Base-by-base conservation (phyloP, 2,888 invertebrate species). In the Phorcus lineatus region DNA sequence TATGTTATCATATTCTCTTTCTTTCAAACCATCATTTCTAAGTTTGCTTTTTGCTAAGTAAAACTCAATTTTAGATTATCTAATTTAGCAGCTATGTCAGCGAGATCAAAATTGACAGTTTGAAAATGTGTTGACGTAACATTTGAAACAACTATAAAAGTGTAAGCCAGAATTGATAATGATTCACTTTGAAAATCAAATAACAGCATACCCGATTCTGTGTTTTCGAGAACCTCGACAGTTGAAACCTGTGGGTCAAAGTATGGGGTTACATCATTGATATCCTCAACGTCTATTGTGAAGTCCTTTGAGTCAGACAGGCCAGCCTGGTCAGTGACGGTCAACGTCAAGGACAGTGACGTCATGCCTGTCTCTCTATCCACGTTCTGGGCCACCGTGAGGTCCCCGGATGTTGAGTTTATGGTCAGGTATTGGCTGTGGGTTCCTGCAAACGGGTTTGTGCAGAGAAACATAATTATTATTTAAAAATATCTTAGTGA, bases 281-380 rank as follows among this genome's bases (percentile, higher is more conserved):
- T 55, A 36, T 76, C 76, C 31, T 22, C 55, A 0, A 76, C 31
- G 11, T n/a, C 19, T 17, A 76, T 76, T 0, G 24, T 55, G 31
- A 76, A 31, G 17, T 31, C 54, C n/a, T 76, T 24, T 0, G 24
- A 31, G 17, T n/a, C 55, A 9, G 54, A 17, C 0, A 76, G 76
- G 2, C 76, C 76, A 13, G 76, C 76, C 31, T 22, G 54, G 55
- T 76, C 76, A 53, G 76, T 55, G 16, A 76, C 76, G 54, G 55
- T 55, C 53, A 76, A 31, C 31, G 54, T 76, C n/a, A 76, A 36
- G 11, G 76, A 31, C 19, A 76, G 36, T 31, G 31, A 31, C 13
- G 76, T 55, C n/a, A 36, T 55, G 17, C 36, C 76, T n/a, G 55
- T 55, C 19, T 76, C 76, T 13, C 76, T 53, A 36, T 76, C 36